A percentile compares a stretch with the other conserved stretches of the same genome.
Conservation (phyloP, 2,888 invertebrate genomes). For the Dryadula phaetusa region DNA sequence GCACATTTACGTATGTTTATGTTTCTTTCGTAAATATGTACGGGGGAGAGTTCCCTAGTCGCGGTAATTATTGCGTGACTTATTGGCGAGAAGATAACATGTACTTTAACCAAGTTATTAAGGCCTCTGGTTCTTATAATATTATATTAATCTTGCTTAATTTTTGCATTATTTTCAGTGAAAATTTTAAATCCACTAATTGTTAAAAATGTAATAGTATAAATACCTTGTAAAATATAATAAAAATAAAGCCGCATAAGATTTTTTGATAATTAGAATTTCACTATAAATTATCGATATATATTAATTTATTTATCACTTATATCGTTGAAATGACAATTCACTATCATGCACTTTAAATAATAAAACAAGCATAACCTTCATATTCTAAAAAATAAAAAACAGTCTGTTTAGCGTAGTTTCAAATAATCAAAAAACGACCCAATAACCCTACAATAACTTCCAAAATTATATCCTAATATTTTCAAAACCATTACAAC, state of each 20-base stretch:
- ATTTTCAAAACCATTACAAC: constrained; percentile 6
- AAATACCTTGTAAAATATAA: too few species aligned
- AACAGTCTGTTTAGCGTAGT: too few species aligned
- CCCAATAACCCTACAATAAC: not conserved
- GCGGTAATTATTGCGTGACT: constrained; percentile 83
- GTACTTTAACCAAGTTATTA: constrained; percentile 62
- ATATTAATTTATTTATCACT: too few species aligned
- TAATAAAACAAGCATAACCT: too few species aligned
- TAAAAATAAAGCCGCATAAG: too few species aligned
- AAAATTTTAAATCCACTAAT: too few species aligned
- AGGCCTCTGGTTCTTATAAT: constrained; percentile 50
- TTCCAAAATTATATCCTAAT: not conserved
- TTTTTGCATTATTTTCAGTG: not conserved
- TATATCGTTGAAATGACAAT: too few species aligned
- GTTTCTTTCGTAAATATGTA: constrained; percentile 76
- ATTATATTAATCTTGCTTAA: not conserved
- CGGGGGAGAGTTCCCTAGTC: constrained; percentile 71
- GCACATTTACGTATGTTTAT: constrained; percentile 57
- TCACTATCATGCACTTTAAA: too few species aligned
- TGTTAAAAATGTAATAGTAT: too few species aligned
- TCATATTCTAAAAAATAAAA: too few species aligned
- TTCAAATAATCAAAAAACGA: not conserved
- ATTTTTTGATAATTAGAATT: too few species aligned
- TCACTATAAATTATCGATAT: too few species aligned
- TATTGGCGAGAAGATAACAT: constrained; percentile 82